These are phyloP conservation scores for Stichopus chloronotus DNA, from an alignment of 35 echinoderm and acorn worm species.

Conservation along the genomic window DNA sequence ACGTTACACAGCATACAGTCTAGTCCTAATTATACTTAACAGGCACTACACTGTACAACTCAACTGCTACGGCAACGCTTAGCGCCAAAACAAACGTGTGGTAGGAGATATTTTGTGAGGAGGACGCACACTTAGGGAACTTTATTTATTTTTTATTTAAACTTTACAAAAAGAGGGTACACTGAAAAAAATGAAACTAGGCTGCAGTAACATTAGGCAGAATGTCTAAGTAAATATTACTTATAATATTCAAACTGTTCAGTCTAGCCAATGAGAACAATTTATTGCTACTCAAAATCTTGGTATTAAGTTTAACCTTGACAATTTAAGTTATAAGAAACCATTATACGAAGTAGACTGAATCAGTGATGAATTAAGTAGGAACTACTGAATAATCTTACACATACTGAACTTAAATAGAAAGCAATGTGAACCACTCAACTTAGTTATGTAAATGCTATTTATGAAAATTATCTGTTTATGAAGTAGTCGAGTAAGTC, in stretches of 20 bases:
- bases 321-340: constrained; percentile 10
- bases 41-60: too few relatives aligned
- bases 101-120: too few relatives aligned
- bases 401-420: constrained; percentile 15
- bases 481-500: constrained; percentile 1
- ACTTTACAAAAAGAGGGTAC: too few relatives aligned
- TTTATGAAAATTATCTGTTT: neutral
- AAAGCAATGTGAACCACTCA: constrained; percentile 7
- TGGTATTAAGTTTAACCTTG: neutral
- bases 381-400: neutral
- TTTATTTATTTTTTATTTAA: too few relatives aligned
- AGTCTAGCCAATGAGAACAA: neutral
- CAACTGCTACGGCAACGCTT: too few relatives aligned
- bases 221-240: neutral
- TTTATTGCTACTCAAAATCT: neutral
- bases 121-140: too few relatives aligned
- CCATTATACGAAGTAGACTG: neutral
- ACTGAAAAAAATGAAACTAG: too few relatives aligned
- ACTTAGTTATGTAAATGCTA: constrained; percentile 16
- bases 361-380: neutral
- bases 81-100: too few relatives aligned
- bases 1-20: too few relatives aligned
- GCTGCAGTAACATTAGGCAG: too few relatives aligned
- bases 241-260: constrained; percentile 6
- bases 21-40: too few relatives aligned